Evolutionary conservation across 2,888 invertebrate genomes (phyloP).

Genomic region (Sminthurides aquaticus): DNA sequence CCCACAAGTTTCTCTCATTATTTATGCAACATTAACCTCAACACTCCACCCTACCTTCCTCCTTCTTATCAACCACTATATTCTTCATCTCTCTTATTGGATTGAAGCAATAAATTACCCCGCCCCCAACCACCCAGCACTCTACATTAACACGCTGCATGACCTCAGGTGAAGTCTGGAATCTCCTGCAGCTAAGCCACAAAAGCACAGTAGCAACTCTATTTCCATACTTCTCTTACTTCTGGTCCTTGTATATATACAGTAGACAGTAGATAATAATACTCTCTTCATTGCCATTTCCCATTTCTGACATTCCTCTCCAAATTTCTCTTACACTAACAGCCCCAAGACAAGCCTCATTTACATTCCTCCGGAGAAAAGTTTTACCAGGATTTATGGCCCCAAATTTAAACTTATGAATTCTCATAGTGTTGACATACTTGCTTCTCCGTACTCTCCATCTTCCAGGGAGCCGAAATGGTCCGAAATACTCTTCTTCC

Average conservation of each 20-base stretch:
- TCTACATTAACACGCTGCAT: background rate
- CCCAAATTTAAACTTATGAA: background rate
- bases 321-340: background rate
- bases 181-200: background rate
- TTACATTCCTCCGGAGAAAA: background rate
- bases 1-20: background rate
- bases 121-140: background rate
- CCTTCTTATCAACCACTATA: background rate
- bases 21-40: slow-evolving; percentile 7
- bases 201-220: background rate
- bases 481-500: too few species aligned
- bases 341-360: background rate
- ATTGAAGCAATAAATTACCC: background rate
- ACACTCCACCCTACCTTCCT: slow-evolving; percentile 1
- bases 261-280: too few species aligned
- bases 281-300: too few species aligned
- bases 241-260: too few species aligned
- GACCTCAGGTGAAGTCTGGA: background rate
- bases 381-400: background rate
- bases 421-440: background rate
- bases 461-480: too few species aligned
- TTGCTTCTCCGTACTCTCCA: background rate
- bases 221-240: background rate
- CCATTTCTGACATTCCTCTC: background rate
- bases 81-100: background rate